Base-by-base conservation (phyloP, 2,888 invertebrate species). In the Automeris io region DNA sequence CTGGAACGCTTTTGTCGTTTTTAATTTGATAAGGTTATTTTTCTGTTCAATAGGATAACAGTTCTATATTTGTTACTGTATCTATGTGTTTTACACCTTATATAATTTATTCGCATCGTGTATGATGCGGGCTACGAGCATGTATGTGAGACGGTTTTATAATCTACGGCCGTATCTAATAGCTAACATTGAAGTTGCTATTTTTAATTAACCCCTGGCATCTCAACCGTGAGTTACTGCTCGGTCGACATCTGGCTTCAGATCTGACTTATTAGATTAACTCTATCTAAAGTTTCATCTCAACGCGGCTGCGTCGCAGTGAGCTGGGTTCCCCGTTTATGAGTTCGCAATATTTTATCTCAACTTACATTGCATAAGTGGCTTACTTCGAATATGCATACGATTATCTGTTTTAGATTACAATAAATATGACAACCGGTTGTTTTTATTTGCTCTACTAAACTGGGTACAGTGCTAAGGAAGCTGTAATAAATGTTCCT, bases 121-220 rank as follows among this genome's bases (percentile, higher is more conserved):
- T 7, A 19, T 6, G 13, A 19, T 16, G 16, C 16, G 11, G 29
- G 21, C 52, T 61, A 52, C 50, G 48, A 62, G 51, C 63, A 51
- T 63, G 70, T 70, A 72, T 73, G 67, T 69, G 59, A 60, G 67
- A 67, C 54, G 65, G 62, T 60, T n/a, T 66, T 64, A 59, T 68
- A 73, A 80, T 79, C 75, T 70, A 68, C 67, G 66, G 69, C 61
- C 53, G 76, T 78, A 74, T 77, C 70, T 69, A 74, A 75, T 76
- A 73, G 66, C 60, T 67, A 58, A 69, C 70, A 79, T 76, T 77
- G 76, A 75, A 82, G 82, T 79, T 78, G 80, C 81, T 79, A 80
- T 85, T 86, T 86, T 86, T 85, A 86, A 85, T 86, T 86, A 86
- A 86, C 85, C 86, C 80, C 79, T 80, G 77, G 69, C 79, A 72